Base-by-base conservation (phyloP, 2,113 vertebrate genomes). In the Macrotis lagotis region DNA sequence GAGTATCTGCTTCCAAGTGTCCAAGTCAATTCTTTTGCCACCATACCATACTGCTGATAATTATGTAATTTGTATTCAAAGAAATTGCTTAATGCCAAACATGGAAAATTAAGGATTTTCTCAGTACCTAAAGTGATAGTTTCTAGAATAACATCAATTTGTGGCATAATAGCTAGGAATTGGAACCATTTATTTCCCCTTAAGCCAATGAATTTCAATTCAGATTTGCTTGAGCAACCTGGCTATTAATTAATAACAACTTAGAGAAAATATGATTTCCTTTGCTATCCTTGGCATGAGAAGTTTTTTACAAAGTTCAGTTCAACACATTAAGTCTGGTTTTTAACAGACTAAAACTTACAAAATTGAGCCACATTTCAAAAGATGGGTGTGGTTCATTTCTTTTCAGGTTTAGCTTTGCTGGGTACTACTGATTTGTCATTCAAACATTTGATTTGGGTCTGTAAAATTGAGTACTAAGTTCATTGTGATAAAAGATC, bases 71-170 rank as follows among this genome's bases (percentile, higher is more conserved):
- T 74, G 59, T 74, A 74, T n/a, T 74, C 37, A n/a, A 83, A 83
- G 37, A 83, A 83, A 83, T 83, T 83, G 66, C 6, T 83, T 83
- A 83, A 83, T 83, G 44, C 12, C 16, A 83, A 22, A 74, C 6
- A 74, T 83, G 5, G 37, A 44, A 83, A 83, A 83, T 83, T 19
- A 83, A 44, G 16, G 3, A n/a, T 44, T 83, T 83, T 83, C 66
- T 83, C 37, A 44, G 7, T 44, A 83, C 66, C 16, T 44, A 44
- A 83, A 83, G 6, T 19, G n/a, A 6, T 1, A 1, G 2, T 88
- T 25, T 91, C 89, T 83, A 44, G 83, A 92, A 92, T n/a, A 83
- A 95, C 19, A 53, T 22, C 83, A 88, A 59, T 51, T 25, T 92
- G 88, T 48, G 37, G 37, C 59, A 44, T 44, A 51, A 3, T 1